A percentile compares a stretch with the other conserved stretches of the same genome.
These are phyloP conservation scores for Molossus alvarezi DNA, from an alignment of 2,797 vertebrate species.

Conservation along the genomic window DNA sequence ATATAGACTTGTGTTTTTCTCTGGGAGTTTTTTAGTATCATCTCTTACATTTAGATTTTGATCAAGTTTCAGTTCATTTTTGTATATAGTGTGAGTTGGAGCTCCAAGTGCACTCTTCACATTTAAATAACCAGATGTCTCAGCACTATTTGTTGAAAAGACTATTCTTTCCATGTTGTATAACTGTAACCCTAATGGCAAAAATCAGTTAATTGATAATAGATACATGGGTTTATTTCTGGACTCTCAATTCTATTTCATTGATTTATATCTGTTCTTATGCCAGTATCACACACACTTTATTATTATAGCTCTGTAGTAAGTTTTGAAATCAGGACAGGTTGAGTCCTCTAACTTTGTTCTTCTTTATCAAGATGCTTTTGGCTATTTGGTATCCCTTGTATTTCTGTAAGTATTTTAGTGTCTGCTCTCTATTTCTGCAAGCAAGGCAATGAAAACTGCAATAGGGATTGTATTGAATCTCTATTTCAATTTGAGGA, in stretches of 20 bases:
- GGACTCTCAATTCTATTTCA: not conserved
- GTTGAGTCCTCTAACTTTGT: not conserved
- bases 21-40: not conserved
- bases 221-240: constrained; percentile 2
- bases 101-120: not conserved
- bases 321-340: not conserved
- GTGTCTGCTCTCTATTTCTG: not conserved
- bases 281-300: not conserved
- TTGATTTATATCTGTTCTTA: not conserved
- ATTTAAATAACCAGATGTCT: not conserved
- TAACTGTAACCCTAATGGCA: not conserved
- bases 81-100: not conserved
- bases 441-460: not conserved
- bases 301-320: not conserved
- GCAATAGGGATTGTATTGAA: not conserved
- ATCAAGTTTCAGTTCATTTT: not conserved
- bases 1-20: not conserved
- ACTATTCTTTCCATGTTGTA: not conserved
- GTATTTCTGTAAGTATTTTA: constrained; percentile 1
- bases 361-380: not conserved
- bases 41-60: not conserved
- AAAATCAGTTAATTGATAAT: not conserved
- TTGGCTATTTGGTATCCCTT: not conserved
- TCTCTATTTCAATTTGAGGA: not conserved
- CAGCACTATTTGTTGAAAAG: not conserved